Conservation (phyloP, 2,797 vertebrate genomes). For the Bradypodion pumilum region DNA sequence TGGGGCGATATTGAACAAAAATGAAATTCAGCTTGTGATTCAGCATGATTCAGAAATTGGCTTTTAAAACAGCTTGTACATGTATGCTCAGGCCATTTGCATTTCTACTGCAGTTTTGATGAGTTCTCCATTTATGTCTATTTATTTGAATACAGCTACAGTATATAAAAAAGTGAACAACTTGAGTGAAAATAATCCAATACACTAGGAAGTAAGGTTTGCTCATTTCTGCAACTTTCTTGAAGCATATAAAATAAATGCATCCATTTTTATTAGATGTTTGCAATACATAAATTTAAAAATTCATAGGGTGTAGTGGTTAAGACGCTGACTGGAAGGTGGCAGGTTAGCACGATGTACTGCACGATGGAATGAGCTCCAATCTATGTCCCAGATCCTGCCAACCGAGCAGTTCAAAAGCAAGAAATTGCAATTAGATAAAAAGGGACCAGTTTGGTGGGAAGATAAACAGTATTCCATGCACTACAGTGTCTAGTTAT, state of each 20-base stretch:
- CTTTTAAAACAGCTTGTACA: not conserved
- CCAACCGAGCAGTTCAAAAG: no score
- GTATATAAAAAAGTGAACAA: not conserved
- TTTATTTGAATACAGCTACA: accelerated
- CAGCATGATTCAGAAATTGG: not conserved
- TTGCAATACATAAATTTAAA: not conserved
- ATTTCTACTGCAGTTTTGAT: not conserved
- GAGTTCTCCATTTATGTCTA: no score
- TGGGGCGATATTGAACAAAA: no score
- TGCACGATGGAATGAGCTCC: no score
- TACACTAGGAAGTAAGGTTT: not conserved
- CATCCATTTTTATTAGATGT: not conserved
- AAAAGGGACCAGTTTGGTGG: no score
- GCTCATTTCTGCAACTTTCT: accelerated
- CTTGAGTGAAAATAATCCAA: not conserved
- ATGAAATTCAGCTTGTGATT: not conserved
- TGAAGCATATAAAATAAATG: not conserved
- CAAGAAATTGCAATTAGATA: no score
- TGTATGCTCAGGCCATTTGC: not conserved
- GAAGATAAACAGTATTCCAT: no score
- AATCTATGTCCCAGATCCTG: no score
- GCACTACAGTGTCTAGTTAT: no score
- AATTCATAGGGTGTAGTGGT: not conserved
- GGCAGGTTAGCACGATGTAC: no score
- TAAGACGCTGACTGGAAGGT: no score